phyloP scores from a whole-genome alignment of 2,113 vertebrate genomes.

The Hippotragus niger region DNA sequence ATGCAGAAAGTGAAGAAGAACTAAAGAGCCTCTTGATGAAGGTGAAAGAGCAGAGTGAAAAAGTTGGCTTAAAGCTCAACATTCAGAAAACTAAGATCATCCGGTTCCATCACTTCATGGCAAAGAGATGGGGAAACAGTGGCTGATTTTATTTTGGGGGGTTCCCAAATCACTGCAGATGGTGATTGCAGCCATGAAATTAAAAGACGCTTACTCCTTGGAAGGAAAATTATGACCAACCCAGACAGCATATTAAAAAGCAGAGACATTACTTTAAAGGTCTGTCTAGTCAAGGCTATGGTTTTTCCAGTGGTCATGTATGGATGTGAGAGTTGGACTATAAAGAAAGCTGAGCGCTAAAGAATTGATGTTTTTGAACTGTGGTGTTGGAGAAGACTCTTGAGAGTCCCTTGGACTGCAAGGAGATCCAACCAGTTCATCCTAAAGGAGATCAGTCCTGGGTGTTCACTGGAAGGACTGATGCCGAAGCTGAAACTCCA shows the following conservation, averaged over 20 bases:
- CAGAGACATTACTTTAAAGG: background rate
- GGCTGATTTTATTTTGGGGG: background rate
- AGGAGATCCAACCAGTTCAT: background rate
- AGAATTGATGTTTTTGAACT: background rate
- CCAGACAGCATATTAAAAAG: background rate
- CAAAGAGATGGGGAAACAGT: background rate
- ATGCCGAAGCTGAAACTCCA: background rate
- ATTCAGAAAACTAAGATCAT: background rate
- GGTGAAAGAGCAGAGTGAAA: background rate
- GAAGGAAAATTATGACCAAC: background rate
- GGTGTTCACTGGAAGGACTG: background rate
- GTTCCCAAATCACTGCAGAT: background rate
- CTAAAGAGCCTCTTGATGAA: background rate
- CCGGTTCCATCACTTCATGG: background rate
- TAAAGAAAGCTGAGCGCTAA: background rate
- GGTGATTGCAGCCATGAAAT: background rate
- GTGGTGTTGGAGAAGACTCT: background rate
- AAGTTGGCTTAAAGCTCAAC: background rate
- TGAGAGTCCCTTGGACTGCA: background rate
- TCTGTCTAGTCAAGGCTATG: background rate
- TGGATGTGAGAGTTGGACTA: background rate
- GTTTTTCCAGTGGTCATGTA: background rate
- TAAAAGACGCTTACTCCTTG: background rate
- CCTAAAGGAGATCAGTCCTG: background rate
- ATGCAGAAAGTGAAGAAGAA: background rate